phyloP scores from a whole-genome alignment of 35 echinoderm and acorn worm species.

The Apostichopus japonicus region DNA sequence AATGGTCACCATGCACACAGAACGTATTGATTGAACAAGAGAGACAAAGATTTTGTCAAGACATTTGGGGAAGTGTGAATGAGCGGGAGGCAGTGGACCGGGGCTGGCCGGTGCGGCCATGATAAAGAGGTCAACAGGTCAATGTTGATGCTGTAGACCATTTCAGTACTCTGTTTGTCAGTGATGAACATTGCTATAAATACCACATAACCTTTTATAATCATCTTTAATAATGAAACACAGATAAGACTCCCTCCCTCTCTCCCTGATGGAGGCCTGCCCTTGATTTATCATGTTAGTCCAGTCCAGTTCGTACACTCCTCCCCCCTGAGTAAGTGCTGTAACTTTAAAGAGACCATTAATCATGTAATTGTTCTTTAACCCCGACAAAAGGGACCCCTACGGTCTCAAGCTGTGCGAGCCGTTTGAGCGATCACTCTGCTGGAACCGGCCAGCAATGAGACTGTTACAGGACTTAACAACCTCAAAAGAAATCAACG shows the following conservation, averaged over 20 bases:
- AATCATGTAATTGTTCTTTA: slow-evolving; percentile 42
- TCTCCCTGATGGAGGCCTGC: not conserved
- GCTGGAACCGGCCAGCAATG: not conserved
- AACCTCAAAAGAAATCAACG: slow-evolving; percentile 7
- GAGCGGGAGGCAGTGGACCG: no score
- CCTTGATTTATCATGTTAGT: not conserved
- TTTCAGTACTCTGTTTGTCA: no score
- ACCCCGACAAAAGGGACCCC: not conserved
- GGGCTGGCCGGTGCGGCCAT: no score
- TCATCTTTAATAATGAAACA: no score
- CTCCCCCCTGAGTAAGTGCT: not conserved
- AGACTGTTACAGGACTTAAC: not conserved
- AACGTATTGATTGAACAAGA: no score
- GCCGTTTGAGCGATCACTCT: slow-evolving; percentile 3
- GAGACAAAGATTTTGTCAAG: no score
- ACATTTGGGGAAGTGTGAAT: no score
- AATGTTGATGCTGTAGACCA: no score
- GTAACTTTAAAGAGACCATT: not conserved
- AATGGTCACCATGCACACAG: no score
- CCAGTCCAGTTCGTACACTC: not conserved
- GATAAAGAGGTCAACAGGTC: no score
- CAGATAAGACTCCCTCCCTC: not conserved
- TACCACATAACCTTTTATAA: no score
- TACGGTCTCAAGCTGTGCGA: slow-evolving; percentile 31
- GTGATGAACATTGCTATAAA: no score